A percentile compares a stretch with the other conserved stretches of the same genome.
Evolutionary conservation across 2,797 vertebrate species (phyloP).

Genomic region (Simalia tracyae): DNA sequence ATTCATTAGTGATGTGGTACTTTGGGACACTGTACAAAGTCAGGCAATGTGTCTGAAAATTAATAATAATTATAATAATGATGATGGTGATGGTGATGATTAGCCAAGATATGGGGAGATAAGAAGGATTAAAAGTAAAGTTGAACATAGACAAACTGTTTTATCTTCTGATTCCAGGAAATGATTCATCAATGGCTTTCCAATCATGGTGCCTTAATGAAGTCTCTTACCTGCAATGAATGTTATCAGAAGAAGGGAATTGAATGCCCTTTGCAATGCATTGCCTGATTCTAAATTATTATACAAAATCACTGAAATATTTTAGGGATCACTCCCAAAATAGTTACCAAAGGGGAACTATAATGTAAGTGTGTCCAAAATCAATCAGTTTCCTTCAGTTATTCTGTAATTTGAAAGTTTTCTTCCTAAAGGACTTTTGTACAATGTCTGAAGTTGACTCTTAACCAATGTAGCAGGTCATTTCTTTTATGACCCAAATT

Average conservation of each 20-base stretch:
- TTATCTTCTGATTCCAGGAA: background rate
- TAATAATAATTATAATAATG: background rate
- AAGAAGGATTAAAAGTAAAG: background rate
- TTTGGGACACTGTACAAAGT: background rate
- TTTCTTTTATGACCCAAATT: background rate
- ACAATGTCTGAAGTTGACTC: background rate
- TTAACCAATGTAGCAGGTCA: background rate
- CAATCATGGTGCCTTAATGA: background rate
- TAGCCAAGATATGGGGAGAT: background rate
- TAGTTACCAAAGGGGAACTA: background rate
- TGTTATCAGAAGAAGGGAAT: background rate
- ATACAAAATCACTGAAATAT: background rate
- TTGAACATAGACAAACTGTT: background rate
- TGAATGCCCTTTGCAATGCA: background rate
- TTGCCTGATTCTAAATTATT: background rate
- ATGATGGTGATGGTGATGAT: background rate
- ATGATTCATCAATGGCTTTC: background rate
- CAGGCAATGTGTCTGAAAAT: background rate
- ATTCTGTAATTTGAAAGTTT: background rate
- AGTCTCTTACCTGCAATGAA: background rate
- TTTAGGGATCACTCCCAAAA: background rate
- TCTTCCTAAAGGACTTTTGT: background rate
- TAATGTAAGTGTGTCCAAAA: background rate
- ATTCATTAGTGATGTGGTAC: background rate
- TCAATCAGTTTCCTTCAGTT: background rate